Percentiles rank a stretch among this genome's conserved stretches.
phyloP scores from a whole-genome alignment of 2,113 vertebrate genomes.

The Naja naja region DNA sequence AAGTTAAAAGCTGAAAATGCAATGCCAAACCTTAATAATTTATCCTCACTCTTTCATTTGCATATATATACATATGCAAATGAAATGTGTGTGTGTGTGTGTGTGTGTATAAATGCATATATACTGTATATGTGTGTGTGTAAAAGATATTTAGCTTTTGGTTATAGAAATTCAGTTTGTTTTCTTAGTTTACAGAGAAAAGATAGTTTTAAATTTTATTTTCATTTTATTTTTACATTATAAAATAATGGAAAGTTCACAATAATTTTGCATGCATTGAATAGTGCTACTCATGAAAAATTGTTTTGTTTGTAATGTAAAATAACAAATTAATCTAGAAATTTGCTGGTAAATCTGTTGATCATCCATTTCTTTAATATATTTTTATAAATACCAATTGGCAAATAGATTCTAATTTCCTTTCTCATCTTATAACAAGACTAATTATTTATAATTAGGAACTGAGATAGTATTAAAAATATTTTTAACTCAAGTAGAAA shows the following conservation, averaged over 20 bases:
- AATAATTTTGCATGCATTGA: neutral
- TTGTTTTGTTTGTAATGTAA: neutral
- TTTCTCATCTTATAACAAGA: neutral
- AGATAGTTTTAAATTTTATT: neutral
- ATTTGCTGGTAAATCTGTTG: neutral
- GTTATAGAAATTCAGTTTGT: constrained; percentile 17
- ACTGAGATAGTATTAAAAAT: neutral
- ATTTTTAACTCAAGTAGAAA: neutral
- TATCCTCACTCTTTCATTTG: constrained; percentile 28
- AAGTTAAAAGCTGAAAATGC: constrained; percentile 22
- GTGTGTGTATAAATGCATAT: no score
- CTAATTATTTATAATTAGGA: neutral
- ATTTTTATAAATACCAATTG: neutral
- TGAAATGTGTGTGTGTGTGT: no score
- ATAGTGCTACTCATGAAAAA: neutral
- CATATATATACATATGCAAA: no score
- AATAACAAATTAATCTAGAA: neutral
- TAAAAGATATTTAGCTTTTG: constrained; percentile 19
- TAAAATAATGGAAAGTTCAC: neutral
- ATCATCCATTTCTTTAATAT: neutral
- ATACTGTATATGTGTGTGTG: neutral
- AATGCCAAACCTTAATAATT: constrained; percentile 31
- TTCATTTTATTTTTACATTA: neutral
- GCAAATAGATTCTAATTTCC: neutral
- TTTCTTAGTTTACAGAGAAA: neutral